phyloP scores from a whole-genome alignment of 2,797 vertebrate species.

The Dermochelys coriacea region DNA sequence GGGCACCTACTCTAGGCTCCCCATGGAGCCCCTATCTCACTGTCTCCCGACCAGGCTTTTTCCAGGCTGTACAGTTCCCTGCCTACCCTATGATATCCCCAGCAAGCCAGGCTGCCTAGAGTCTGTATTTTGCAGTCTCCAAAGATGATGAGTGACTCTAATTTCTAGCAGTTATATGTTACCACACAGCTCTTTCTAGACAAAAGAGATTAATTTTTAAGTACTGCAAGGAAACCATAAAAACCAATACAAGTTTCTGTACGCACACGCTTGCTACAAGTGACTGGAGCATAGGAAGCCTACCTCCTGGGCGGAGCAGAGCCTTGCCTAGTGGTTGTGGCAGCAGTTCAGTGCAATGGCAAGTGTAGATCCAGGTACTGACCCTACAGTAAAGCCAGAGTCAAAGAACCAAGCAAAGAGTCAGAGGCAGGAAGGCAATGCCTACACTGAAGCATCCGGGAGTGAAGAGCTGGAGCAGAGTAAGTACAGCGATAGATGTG shows the following conservation, averaged over 20 bases:
- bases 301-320: not conserved
- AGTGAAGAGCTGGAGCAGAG: too few species aligned
- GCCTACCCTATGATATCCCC: not conserved
- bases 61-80: not conserved
- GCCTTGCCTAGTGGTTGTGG: too few species aligned
- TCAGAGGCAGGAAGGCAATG: too few species aligned
- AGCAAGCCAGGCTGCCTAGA: too few species aligned
- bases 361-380: not conserved
- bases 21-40: not conserved
- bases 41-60: not conserved
- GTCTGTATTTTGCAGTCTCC: too few species aligned
- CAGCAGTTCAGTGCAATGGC: not conserved
- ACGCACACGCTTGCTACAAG: not conserved
- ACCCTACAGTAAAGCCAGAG: too few species aligned
- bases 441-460: too few species aligned
- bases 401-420: too few species aligned
- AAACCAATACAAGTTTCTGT: not conserved
- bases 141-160: too few species aligned
- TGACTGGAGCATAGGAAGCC: not conserved
- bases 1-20: not conserved
- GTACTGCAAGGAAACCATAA: not conserved
- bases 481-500: too few species aligned
- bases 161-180: not conserved
- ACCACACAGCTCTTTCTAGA: not conserved
- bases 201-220: not conserved